Evolutionary conservation across 2,797 vertebrate species (phyloP).

Genomic region (Silurus lanzhouensis): DNA sequence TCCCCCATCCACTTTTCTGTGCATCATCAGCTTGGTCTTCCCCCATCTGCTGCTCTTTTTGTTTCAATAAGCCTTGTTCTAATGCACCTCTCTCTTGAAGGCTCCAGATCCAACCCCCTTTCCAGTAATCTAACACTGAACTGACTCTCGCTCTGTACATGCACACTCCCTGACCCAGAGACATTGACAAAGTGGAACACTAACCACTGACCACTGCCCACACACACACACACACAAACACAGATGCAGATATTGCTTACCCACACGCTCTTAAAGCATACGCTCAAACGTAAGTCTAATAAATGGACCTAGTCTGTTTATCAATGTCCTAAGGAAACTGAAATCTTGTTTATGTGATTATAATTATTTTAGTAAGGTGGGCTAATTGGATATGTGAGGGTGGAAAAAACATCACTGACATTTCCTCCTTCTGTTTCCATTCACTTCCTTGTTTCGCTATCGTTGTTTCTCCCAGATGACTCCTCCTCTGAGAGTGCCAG

Average conservation of each 20-base stretch:
- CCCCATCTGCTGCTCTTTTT: constrained; percentile 30
- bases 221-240: no score
- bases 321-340: not conserved
- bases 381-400: not conserved
- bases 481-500: constrained; percentile 90
- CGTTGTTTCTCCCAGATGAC: constrained; percentile 77
- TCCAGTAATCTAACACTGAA: constrained; percentile 65
- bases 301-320: not conserved
- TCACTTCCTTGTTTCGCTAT: constrained; percentile 14
- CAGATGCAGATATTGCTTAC: not conserved
- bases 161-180: constrained; percentile 46
- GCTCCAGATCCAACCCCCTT: not conserved
- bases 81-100: constrained; percentile 12
- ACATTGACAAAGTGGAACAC: constrained; percentile 47
- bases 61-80: constrained; percentile 15
- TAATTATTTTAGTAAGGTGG: not conserved
- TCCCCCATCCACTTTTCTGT: not conserved
- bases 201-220: constrained; percentile 36
- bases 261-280: not conserved
- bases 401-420: not conserved
- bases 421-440: not conserved
- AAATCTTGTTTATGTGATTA: not conserved
- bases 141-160: constrained; percentile 60
- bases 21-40: not conserved
- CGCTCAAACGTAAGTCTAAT: not conserved